These are phyloP conservation scores for Dinomys branickii DNA, from an alignment of 2,113 vertebrate species.

Conservation along the genomic window DNA sequence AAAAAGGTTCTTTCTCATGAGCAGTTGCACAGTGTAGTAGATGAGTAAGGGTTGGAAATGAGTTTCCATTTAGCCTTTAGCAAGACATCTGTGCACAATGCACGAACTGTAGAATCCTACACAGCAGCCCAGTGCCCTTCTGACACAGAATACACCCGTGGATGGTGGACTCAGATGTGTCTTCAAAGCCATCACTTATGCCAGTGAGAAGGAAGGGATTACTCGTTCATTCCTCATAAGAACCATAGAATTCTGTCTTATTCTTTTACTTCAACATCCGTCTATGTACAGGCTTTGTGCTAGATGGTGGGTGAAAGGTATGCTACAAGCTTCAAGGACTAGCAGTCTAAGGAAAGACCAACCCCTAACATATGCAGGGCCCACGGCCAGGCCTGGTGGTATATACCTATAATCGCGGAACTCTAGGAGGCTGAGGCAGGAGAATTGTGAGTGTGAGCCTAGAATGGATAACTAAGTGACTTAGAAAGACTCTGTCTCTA, in stretches of 20 bases:
- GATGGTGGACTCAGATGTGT: fast-evolving
- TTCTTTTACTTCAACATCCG: not conserved
- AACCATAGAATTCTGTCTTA: not conserved
- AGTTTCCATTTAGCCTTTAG: not conserved
- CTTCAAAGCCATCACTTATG: not conserved
- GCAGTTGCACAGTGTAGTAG: not conserved
- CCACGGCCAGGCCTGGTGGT: not conserved
- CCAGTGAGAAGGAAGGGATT: not conserved
- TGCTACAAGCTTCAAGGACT: not conserved
- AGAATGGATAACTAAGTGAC: not conserved
- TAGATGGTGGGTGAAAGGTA: not conserved
- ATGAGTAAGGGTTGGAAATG: not conserved
- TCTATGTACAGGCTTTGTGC: not conserved
- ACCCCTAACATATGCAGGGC: not conserved
- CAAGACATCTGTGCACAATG: not conserved
- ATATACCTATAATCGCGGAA: not conserved
- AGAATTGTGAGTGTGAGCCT: not conserved
- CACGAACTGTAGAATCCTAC: not conserved
- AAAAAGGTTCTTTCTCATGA: not conserved
- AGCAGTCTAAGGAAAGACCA: not conserved
- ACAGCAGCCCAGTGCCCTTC: not conserved
- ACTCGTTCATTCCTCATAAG: not conserved
- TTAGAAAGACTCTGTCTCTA: not conserved
- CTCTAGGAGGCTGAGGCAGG: not conserved
- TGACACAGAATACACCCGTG: fast-evolving